Base-by-base conservation (phyloP, 1,140 invertebrate genomes). In the Musca vetustissima region DNA sequence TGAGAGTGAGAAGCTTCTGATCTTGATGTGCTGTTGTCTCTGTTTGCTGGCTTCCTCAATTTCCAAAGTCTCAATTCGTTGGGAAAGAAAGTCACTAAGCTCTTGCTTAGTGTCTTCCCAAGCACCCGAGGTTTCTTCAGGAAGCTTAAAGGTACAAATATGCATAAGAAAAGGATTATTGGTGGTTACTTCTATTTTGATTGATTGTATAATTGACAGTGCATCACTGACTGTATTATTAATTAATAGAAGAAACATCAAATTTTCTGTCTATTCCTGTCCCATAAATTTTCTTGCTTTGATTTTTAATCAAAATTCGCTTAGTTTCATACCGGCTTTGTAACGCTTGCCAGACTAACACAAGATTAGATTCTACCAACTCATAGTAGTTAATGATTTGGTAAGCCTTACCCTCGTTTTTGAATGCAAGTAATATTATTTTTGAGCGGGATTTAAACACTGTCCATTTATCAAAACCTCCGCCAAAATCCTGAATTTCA, bases 401-500 rank as follows among this genome's bases (percentile, higher is more conserved):
- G 43, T 47, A 3, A 3, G 3, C 43, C 43, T 47, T 1, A 9
- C 2, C 52, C n/a, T 55, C 52, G 21, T 22, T 1, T 55, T 17
- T 11, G 1, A 1, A 17, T 55, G 21, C 2, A 2, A 55, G 19
- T 2, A 55, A 11, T 22, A 19, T 55, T 1, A 6, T 55, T 1
- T 55, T 11, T 55, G n/a, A 2, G 52, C 52, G 1, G 21, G 52
- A 55, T n/a, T n/a, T n/a, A n/a, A n/a, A n/a, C n/a, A n/a, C n/a
- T n/a, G n/a, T n/a, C n/a, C n/a, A n/a, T n/a, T n/a, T 53, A 21
- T 9, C 13, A 11, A 21, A 53, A 22, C 50, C 50, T 21, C 50
- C 17, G 19, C 24, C 50, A 53, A 53, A 53, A 53, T 53, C 15
- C 17, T 53, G 50, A 21, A 53, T 53, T 57, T 57, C 53, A 13